phyloP scores from a whole-genome alignment of 37 sponge, comb jelly and placozoan genomes.

The Oscarella lobularis region DNA sequence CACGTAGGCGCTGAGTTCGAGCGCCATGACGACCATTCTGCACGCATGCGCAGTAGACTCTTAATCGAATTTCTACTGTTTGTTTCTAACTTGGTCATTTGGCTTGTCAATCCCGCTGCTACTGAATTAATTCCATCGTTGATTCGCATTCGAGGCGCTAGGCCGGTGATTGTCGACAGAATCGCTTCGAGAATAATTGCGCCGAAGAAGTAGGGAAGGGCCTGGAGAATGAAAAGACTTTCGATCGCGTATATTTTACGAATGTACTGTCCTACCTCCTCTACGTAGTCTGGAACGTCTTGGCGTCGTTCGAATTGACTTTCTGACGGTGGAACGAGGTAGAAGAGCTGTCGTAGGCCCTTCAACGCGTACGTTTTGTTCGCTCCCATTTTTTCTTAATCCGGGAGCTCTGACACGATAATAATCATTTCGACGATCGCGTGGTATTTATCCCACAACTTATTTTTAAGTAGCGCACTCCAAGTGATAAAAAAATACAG shows the following conservation, averaged over 20 bases:
- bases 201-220: constrained; percentile 45
- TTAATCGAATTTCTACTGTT: background rate
- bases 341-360: constrained; percentile 51
- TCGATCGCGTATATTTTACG: background rate
- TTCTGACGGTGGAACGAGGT: constrained; percentile 52
- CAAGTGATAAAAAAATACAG: too few species aligned
- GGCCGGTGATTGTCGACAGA: constrained; percentile 10
- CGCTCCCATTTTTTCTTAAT: too few species aligned
- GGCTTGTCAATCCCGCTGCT: constrained; percentile 39
- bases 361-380: too few species aligned
- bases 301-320: constrained; percentile 25
- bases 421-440: too few species aligned
- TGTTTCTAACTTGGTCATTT: constrained; percentile 12
- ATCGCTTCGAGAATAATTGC: constrained; percentile 51
- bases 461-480: too few species aligned
- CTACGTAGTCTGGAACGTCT: constrained; percentile 73
- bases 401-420: too few species aligned
- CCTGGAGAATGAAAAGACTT: constrained; percentile 16
- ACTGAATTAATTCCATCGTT: constrained; percentile 73
- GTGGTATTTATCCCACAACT: too few species aligned
- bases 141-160: constrained; percentile 1
- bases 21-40: background rate
- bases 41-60: too few species aligned
- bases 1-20: constrained; percentile 37
- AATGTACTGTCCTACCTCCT: constrained; percentile 18